Evolutionary conservation across 2,797 vertebrate species (phyloP), one percentile per base, ranked within the genome.

Genomic region (Dipus sagitta): DNA sequence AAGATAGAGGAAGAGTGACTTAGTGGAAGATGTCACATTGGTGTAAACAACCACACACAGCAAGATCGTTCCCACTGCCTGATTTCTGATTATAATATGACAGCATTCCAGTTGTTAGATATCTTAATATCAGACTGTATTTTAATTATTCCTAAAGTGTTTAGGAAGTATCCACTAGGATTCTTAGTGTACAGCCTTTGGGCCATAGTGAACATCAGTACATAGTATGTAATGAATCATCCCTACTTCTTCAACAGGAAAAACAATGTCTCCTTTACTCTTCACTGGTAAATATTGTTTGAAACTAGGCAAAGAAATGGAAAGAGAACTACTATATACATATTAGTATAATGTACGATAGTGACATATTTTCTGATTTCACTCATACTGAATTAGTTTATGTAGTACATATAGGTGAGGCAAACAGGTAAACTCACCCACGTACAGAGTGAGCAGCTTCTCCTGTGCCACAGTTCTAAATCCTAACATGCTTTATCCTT

Each of bases 241-340:
- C 75, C 76, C 58, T 65, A 30, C 80, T 77, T 2, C 81, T 75
- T 86, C 54, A 75, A 65, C 82, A 68, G 42, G 11, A 42, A 92
- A 93, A 92, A 76, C 60, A 11, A 10, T 3, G 64, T 21, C 6
- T 85, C 24, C 21, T 86, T 5, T 0, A 70, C 9, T 10, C 13
- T 82, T 94, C 20, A 67, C 21, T 72, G 72, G 12, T 24, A 86
- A 86, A 87, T 26, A n/a, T n/a, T 74, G 20, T 80, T 94, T 84
- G 21, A 89, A 87, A 72, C 62, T 58, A 13, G 12, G 13, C 3
- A 12, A 78, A 75, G 20, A 54, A 82, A 75, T 8, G 42, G 15
- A 54, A 91, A 93, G 87, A 9, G 12, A 87, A 80, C 12, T 72
- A 23, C 71, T 17, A 38, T 0, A 47, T 9, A 9, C 47, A 38